Conservation (phyloP, 2,113 vertebrate genomes). For the Nettapus auritus region DNA sequence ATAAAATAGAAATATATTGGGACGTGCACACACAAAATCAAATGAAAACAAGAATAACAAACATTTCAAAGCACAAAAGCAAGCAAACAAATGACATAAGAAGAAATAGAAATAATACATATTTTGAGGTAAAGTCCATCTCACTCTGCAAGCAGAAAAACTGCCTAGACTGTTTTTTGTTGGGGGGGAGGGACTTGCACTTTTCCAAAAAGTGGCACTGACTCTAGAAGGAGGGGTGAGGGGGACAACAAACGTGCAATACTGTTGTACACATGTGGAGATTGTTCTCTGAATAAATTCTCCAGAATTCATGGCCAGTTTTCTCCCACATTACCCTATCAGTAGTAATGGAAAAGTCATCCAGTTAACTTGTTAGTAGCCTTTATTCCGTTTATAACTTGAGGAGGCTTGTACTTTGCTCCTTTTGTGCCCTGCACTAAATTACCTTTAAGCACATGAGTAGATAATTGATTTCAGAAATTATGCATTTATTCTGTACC, state of each 20-base stretch:
- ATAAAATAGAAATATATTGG: neutral
- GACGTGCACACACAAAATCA: too few relatives aligned
- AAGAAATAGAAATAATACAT: neutral
- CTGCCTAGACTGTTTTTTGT: neutral
- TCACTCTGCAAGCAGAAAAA: neutral
- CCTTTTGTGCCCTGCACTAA: neutral
- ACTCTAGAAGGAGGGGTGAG: neutral
- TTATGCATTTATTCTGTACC: neutral
- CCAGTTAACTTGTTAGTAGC: neutral
- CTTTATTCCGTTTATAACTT: neutral
- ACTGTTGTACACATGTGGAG: neutral
- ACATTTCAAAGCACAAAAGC: neutral
- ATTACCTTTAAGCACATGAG: neutral
- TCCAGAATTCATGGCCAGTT: neutral
- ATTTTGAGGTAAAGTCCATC: neutral
- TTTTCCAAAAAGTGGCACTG: neutral
- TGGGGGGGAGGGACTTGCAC: neutral
- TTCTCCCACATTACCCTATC: neutral
- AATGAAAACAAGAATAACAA: neutral
- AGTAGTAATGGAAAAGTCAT: neutral
- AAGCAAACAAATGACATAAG: neutral
- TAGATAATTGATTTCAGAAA: neutral
- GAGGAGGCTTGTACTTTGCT: neutral
- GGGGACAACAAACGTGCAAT: neutral
- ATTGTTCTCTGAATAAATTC: neutral